Conservation (phyloP, 2,113 vertebrate genomes). For the Bos javanicus region DNA sequence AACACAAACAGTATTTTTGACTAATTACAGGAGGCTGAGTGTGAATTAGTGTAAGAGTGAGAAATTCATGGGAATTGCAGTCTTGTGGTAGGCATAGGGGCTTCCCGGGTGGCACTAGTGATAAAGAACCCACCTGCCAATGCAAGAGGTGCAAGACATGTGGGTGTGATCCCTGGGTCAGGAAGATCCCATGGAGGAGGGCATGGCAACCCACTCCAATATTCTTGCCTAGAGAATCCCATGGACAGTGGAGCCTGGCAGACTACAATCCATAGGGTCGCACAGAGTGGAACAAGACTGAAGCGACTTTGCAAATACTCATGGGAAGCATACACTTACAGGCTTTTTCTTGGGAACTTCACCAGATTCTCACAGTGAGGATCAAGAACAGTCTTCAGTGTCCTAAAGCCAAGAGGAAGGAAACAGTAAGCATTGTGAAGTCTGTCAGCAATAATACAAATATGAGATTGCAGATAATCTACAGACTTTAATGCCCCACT, state of each 20-base stretch:
- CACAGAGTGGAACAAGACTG: background rate
- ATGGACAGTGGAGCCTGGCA: background rate
- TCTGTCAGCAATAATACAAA: background rate
- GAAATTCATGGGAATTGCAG: background rate
- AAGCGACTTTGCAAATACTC: background rate
- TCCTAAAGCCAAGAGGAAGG: background rate
- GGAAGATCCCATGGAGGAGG: background rate
- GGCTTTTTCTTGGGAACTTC: background rate
- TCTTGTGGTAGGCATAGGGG: background rate
- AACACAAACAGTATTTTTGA: background rate
- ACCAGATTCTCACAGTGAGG: background rate
- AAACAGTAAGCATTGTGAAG: background rate
- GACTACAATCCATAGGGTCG: background rate
- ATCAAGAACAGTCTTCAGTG: background rate
- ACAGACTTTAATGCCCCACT: background rate
- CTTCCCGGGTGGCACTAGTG: background rate
- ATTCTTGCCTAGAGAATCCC: background rate
- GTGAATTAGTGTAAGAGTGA: background rate
- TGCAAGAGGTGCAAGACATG: background rate
- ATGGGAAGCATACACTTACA: background rate
- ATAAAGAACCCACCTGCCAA: background rate
- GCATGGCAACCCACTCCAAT: background rate
- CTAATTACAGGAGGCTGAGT: background rate
- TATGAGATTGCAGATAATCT: background rate
- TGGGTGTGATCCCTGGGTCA: background rate